Evolutionary conservation across 2,113 vertebrate species (phyloP).

Genomic region (Natator depressus): DNA sequence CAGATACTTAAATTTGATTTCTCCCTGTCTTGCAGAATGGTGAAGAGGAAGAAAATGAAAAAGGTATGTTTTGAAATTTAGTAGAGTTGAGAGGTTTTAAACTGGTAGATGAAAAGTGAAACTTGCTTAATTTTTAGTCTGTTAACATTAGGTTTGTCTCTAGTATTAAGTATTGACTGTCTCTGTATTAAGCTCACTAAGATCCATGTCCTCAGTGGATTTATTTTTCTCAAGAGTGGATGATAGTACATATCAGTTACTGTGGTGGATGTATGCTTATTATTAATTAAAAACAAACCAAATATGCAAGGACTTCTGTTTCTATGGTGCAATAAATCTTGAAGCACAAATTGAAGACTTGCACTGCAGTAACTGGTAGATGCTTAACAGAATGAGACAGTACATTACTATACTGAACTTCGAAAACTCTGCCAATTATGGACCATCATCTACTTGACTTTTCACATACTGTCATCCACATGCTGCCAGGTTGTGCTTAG

Average conservation of each 20-base stretch:
- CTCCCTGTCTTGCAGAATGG: slow-evolving; percentile 85
- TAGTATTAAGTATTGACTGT: slow-evolving; percentile 55
- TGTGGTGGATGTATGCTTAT: slow-evolving; percentile 61
- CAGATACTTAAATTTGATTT: slow-evolving; percentile 74
- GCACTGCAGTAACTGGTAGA: slow-evolving; percentile 77
- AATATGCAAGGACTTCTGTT: slow-evolving; percentile 54
- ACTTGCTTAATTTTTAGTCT: slow-evolving; percentile 56
- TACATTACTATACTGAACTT: slow-evolving; percentile 27
- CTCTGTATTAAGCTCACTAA: slow-evolving; percentile 64
- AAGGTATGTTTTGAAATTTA: slow-evolving; percentile 91
- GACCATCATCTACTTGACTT: slow-evolving; percentile 51
- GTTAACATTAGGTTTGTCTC: slow-evolving; percentile 69
- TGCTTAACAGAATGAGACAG: slow-evolving; percentile 30
- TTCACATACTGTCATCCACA: slow-evolving; percentile 36
- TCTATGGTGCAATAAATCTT: slow-evolving; percentile 75
- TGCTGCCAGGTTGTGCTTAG: neutral
- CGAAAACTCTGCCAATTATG: slow-evolving; percentile 46
- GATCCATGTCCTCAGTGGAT: slow-evolving; percentile 61
- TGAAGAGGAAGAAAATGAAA: slow-evolving; percentile 93
- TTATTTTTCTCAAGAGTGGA: slow-evolving; percentile 69
- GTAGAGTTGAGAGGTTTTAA: slow-evolving; percentile 65
- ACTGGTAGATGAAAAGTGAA: slow-evolving; percentile 65
- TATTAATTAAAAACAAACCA: slow-evolving; percentile 42
- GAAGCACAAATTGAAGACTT: slow-evolving; percentile 40
- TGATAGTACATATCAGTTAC: slow-evolving; percentile 73